A percentile compares a stretch with the other conserved stretches of the same genome.
Evolutionary conservation across 2,888 invertebrate genomes (phyloP).

Genomic region (Perdita meconis): DNA sequence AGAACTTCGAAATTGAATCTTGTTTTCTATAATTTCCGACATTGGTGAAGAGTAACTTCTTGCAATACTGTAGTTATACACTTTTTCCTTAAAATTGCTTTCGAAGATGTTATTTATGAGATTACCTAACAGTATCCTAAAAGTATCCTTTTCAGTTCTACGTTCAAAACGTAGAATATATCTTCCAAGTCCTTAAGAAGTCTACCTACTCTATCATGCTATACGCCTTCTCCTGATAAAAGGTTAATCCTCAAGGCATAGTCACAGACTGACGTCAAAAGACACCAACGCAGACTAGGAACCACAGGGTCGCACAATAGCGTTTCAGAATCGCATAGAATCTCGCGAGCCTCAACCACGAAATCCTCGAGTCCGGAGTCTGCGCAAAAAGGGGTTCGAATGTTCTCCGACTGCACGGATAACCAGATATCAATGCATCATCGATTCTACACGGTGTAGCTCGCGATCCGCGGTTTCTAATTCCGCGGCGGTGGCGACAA

Average conservation of each 20-base stretch:
- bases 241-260: background rate
- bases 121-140: no score
- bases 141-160: no score
- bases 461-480: conserved; percentile 44
- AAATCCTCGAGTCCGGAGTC: background rate
- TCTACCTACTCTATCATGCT: no score
- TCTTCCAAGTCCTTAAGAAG: no score
- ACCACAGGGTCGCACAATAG: conserved; percentile 5
- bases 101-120: no score
- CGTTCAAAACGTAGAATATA: no score
- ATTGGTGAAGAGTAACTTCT: background rate
- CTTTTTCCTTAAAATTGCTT: no score
- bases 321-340: background rate
- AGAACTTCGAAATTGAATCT: background rate
- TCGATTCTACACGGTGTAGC: conserved; percentile 35
- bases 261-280: background rate
- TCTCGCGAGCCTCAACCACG: background rate
- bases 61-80: background rate
- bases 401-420: conserved; percentile 21
- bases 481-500: conserved; percentile 27
- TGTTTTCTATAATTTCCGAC: background rate
- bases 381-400: background rate
- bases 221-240: no score
- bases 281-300: background rate
- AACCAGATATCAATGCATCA: conserved; percentile 43